Evolutionary conservation across 2,888 invertebrate genomes (phyloP).

Genomic region (Drosophila basisetae): DNA sequence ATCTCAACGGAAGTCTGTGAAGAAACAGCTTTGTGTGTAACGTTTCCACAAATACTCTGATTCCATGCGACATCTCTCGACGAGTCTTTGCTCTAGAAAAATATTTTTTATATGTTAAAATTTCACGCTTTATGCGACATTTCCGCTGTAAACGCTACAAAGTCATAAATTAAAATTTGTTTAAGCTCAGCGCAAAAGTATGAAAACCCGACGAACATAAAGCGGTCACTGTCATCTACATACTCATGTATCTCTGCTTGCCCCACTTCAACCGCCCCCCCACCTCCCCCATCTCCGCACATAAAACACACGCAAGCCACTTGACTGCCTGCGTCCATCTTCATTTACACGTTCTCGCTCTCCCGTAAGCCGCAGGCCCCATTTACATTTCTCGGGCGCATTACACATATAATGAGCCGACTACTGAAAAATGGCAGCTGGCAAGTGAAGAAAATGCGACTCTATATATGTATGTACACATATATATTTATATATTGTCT

Average conservation of each 20-base stretch:
- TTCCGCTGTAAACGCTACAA: constrained; percentile 69
- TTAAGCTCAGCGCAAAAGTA: constrained; percentile 55
- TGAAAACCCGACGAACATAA: constrained; percentile 58
- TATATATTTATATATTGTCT: neutral
- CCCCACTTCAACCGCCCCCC: neutral
- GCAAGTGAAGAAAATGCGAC: constrained; percentile 22
- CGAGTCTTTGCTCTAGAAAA: constrained; percentile 41
- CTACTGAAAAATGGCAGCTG: neutral
- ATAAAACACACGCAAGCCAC: constrained; percentile 64
- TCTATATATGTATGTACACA: neutral
- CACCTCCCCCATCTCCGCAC: neutral
- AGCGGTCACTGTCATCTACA: constrained; percentile 75
- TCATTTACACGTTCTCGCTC: constrained; percentile 66
- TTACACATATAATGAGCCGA: constrained; percentile 59
- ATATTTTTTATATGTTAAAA: constrained; percentile 41
- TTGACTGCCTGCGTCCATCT: constrained; percentile 71
- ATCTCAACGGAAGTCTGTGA: constrained; percentile 14
- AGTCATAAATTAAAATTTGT: constrained; percentile 80
- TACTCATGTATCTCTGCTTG: constrained; percentile 17
- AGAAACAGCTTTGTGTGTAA: constrained; percentile 2
- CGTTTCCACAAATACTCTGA: constrained; percentile 56
- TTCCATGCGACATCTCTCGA: constrained; percentile 41
- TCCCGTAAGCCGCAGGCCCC: constrained; percentile 19
- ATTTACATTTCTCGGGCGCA: constrained; percentile 54
- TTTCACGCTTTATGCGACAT: constrained; percentile 78